These are phyloP conservation scores for Brachionus manjavacas DNA, from an alignment of 1,140 invertebrate species.

Conservation along the genomic window DNA sequence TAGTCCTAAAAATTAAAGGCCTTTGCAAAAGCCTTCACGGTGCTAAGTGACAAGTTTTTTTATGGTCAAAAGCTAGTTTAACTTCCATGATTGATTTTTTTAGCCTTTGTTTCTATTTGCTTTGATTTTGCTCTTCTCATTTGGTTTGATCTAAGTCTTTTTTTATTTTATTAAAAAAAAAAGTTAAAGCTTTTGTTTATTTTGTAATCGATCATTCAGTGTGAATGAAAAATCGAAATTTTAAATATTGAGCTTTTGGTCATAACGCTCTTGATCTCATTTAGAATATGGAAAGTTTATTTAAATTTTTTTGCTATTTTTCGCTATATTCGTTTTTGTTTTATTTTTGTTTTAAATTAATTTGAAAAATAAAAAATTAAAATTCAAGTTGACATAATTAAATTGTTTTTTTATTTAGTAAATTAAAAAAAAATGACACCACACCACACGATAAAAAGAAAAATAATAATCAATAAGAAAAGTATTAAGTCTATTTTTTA, in stretches of 20 bases:
- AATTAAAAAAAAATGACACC: no score
- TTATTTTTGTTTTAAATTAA: neutral
- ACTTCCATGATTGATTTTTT: neutral
- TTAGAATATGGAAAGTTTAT: neutral
- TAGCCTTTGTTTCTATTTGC: neutral
- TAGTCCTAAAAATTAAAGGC: neutral
- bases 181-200: neutral
- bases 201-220: neutral
- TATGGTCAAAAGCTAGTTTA: neutral
- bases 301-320: constrained; percentile 2
- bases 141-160: neutral
- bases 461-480: no score
- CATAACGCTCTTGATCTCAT: neutral
- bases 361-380: neutral
- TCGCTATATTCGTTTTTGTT: neutral
- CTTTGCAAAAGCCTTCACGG: neutral
- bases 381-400: neutral
- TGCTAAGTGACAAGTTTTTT: neutral
- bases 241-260: neutral
- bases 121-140: neutral
- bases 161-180: neutral
- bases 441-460: no score
- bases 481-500: no score
- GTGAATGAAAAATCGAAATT: neutral
- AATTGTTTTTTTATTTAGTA: neutral